Conservation (phyloP, 2,888 invertebrate species). For the Ophioninae sp. region DNA sequence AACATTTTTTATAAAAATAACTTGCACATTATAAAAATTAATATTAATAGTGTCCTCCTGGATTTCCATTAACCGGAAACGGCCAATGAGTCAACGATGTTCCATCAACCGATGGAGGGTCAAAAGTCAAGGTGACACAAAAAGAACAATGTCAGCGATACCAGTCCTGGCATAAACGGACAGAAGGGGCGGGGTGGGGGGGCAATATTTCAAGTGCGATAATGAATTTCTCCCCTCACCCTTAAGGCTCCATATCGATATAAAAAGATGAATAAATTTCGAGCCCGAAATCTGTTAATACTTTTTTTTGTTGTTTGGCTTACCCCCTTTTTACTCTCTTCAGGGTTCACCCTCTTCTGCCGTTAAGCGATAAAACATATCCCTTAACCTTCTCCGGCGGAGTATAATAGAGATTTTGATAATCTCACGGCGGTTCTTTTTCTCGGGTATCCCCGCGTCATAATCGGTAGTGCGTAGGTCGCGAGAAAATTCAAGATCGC, state of each 20-base stretch:
- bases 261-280: slow-evolving; percentile 35
- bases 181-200: neutral
- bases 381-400: slow-evolving; percentile 27
- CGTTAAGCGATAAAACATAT: slow-evolving; percentile 44
- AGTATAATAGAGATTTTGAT: slow-evolving; percentile 50
- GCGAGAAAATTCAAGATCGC: slow-evolving; percentile 42
- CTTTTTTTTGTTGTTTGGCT: neutral
- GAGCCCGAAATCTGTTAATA: slow-evolving; percentile 23
- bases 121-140: slow-evolving; percentile 12
- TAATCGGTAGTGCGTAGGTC: slow-evolving; percentile 35
- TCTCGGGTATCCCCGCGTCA: slow-evolving; percentile 3
- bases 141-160: neutral
- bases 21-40: too few species aligned
- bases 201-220: slow-evolving; percentile 4
- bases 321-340: neutral
- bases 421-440: slow-evolving; percentile 44
- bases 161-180: neutral
- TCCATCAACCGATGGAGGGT: neutral
- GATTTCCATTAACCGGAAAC: neutral
- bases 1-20: too few species aligned
- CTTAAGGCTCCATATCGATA: slow-evolving; percentile 13
- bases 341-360: slow-evolving; percentile 1
- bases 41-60: neutral
- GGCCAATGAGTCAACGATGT: neutral
- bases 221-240: slow-evolving; percentile 20